Conservation (phyloP, 2,113 vertebrate genomes). For the Dinomys branickii region DNA sequence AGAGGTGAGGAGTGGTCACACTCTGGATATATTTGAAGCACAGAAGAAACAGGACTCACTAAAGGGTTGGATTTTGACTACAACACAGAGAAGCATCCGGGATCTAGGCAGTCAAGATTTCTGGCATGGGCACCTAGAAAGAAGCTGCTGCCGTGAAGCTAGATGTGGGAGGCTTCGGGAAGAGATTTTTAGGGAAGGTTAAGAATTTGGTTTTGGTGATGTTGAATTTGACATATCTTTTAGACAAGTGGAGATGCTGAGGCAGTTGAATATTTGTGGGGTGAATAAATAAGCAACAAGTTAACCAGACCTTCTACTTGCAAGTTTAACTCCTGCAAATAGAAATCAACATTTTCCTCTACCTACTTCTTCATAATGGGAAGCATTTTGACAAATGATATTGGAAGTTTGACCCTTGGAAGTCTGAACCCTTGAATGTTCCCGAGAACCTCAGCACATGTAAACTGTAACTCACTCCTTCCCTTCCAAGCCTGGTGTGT, state of each 20-base stretch:
- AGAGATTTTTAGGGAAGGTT: not conserved
- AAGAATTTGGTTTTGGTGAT: conserved; percentile 18
- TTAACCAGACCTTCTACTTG: not conserved
- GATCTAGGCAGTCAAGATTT: not conserved
- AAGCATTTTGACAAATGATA: not conserved
- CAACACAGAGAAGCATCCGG: not conserved
- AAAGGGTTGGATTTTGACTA: not conserved
- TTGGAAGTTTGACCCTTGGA: not conserved
- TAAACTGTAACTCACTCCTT: not conserved
- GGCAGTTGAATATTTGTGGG: conserved; percentile 34
- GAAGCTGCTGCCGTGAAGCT: not conserved
- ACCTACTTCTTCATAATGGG: not conserved
- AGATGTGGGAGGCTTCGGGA: not conserved
- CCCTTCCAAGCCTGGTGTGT: not conserved
- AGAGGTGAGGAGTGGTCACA: not conserved
- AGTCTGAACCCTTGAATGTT: not conserved
- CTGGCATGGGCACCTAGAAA: conserved; percentile 6
- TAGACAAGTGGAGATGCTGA: conserved; percentile 46
- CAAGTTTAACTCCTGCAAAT: not conserved
- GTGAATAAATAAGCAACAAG: conserved; percentile 55
- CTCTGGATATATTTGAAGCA: not conserved
- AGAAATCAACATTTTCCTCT: not conserved
- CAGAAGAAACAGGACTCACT: not conserved
- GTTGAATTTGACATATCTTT: conserved; percentile 32
- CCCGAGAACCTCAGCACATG: not conserved